Percentiles rank a stretch among this genome's conserved stretches.
Conservation (phyloP, 2,113 vertebrate species). For the Cygnus buccinator region DNA sequence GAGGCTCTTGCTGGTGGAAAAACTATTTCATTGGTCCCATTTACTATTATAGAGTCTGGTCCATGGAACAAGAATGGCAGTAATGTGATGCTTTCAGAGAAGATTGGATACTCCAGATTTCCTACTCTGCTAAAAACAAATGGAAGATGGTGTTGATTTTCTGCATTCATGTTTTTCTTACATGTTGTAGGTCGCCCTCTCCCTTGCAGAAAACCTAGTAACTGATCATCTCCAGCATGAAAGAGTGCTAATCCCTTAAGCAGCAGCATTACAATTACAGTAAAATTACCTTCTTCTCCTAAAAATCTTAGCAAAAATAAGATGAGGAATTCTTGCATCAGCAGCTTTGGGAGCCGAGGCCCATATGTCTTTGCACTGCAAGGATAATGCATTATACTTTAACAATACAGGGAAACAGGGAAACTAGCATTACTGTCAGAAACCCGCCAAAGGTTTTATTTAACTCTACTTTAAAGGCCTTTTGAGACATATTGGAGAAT, state of each 20-base stretch:
- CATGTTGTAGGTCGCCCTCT: background rate
- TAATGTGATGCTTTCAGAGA: background rate
- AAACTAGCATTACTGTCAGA: background rate
- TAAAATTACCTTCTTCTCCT: background rate
- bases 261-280: background rate
- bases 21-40: background rate
- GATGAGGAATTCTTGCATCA: slow-evolving; percentile 55
- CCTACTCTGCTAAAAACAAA: background rate
- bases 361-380: slow-evolving; percentile 14
- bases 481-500: background rate
- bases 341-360: slow-evolving; percentile 44
- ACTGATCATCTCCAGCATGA: background rate
- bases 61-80: background rate
- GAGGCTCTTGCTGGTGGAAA: background rate
- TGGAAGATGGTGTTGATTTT: background rate
- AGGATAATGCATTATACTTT: background rate
- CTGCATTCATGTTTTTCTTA: background rate
- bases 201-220: background rate
- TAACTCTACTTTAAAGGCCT: background rate
- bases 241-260: background rate
- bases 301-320: slow-evolving; percentile 2
- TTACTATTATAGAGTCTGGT: background rate
- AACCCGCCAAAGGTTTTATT: background rate
- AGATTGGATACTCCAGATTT: background rate
- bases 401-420: background rate